Base-by-base conservation (phyloP, 2,888 invertebrate genomes). In the Xanthorhoe designata region DNA sequence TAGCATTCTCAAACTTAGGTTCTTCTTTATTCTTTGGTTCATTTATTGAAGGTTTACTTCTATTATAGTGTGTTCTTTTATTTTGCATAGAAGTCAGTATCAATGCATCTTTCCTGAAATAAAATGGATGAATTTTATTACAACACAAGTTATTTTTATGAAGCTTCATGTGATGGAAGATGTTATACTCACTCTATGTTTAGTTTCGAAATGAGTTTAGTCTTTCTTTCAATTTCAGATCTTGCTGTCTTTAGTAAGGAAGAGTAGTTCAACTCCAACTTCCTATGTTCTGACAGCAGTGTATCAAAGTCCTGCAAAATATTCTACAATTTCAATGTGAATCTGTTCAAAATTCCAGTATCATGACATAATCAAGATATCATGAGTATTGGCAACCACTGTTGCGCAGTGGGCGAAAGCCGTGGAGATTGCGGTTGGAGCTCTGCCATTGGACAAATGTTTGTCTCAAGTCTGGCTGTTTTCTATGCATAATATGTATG, bases 221-320 rank as follows among this genome's bases (percentile, higher is more conserved):
- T 85, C 76, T 93, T 92, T 66, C 92, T 87, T 75, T 89, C 86
- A 68, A 93, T 83, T 76, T 93, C 92, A 15, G 87, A 81, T 63
- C 84, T 82, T 10, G 93, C 90, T 47, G 91, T 92, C 75, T 84
- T 90, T 42, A 92, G 77, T 47, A 93, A 73, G 4, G 93, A 90
- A 13, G 92, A 91, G 71, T 89, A 93, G 71, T 92, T 92, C 2
- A 70, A 69, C 72, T 89, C 85, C 64, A 93, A 73, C 62, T 78
- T 86, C 62, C 87, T 87, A 69, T 86, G 88, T 68, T 90, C 90
- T 3, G 76, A 71, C 6, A 82, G 75, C 29, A 93, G 61, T 53
- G 78, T 86, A 69, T 92, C 91, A 77, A 88, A 89, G 74, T 91
- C 92, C 93, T 93, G 93, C 65, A 92, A 92, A 75, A 93, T 89